Evolutionary conservation across 2,888 invertebrate species (phyloP).

Genomic region (Agrotis clavis): DNA sequence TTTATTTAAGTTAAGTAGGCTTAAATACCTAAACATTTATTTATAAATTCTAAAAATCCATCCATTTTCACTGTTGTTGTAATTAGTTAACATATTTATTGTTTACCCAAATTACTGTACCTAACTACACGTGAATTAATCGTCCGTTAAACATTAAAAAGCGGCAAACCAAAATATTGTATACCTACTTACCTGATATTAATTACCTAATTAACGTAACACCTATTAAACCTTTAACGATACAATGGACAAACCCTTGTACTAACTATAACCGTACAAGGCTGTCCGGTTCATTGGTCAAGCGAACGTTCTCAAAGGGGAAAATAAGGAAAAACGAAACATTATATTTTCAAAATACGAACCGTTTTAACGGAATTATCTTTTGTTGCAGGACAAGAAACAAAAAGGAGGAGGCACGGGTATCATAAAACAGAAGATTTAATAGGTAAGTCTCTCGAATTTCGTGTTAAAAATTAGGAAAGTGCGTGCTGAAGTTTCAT

Average conservation of each 20-base stretch:
- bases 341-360: conserved; percentile 35
- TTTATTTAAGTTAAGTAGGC: background rate
- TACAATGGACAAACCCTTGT: conserved; percentile 36
- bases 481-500: conserved; percentile 42
- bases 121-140: background rate
- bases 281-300: conserved; percentile 60
- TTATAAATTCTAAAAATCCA: background rate
- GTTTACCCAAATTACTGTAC: background rate
- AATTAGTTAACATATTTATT: no score
- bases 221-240: conserved; percentile 48
- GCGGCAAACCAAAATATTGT: conserved; percentile 50
- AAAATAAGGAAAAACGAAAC: conserved; percentile 38
- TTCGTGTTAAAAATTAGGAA: conserved; percentile 39
- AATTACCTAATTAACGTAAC: conserved; percentile 37
- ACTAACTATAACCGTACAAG: conserved; percentile 40
- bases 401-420: conserved; percentile 20
- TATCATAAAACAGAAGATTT: conserved; percentile 48
- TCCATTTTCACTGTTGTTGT: no score
- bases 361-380: conserved; percentile 30
- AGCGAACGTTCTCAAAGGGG: conserved; percentile 47
- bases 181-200: conserved; percentile 20
- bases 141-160: conserved; percentile 22
- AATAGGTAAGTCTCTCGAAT: conserved; percentile 57
- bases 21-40: background rate
- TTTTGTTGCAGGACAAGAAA: conserved; percentile 58